Base-by-base conservation (phyloP, 2,113 vertebrate species). In the Cephalopholis sonnerati region DNA sequence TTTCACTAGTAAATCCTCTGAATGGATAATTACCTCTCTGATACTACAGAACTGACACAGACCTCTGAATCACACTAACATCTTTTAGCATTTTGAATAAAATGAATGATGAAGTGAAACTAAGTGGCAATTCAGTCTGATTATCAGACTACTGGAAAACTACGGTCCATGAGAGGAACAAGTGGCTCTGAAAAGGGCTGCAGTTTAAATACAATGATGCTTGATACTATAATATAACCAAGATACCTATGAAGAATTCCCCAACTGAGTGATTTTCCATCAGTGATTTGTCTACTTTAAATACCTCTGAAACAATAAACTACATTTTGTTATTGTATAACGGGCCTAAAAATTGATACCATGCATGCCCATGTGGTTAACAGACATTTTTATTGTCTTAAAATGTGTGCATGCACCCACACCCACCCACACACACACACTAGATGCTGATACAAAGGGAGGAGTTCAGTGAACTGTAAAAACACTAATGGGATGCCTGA, bases 401-500 rank as follows among this genome's bases (percentile, higher is more conserved):
- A 7, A 32, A 46, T 22, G 63, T 46, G 41, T 29, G 61, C 9
- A 36, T 36, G n/a, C n/a, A n/a, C n/a, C 18, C 68, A 29, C 29
- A 57, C 55, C 44, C 46, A 55, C 36, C 32, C 50, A 51, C 27
- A 48, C 73, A 68, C 68, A 81, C 74, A 74, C 51, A 46, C 36
- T 11, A 36, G 70, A 89, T 72, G 81, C 25, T 81, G 82, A 82
- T 89, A 84, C 78, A 89, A 86, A 87, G 63, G 58, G 84, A 88
- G 79, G 36, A 83, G 88, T 88, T 91, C 91, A 89, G 86, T 90
- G 85, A 87, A 87, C 55, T 89, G 79, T 85, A 63, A 86, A 86
- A 84, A 63, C 86, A 74, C 87, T 91, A 90, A 92, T 89, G 86
- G 79, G 89, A 90, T 91, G 73, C 53, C 85, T 79, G 84, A 90